These are phyloP conservation scores for Aporophyla lueneburgensis DNA, from an alignment of 2,888 invertebrate species.

Conservation along the genomic window DNA sequence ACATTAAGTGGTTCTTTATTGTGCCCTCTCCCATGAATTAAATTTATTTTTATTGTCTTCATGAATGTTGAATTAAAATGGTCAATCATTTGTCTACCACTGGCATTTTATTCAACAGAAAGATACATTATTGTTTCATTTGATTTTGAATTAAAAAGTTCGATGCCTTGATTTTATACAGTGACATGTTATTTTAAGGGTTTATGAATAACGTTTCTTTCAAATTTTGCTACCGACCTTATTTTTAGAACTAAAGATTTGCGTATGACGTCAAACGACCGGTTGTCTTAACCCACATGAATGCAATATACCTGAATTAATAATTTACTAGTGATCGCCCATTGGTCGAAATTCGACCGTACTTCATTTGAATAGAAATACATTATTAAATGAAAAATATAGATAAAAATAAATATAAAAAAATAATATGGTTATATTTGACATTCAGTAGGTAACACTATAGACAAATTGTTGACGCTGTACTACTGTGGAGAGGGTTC, in stretches of 20 bases:
- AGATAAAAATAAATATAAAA: no score
- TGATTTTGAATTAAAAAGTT: neutral
- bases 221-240: neutral
- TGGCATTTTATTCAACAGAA: neutral
- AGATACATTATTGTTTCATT: neutral
- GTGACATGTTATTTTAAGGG: neutral
- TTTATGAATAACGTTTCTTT: constrained; percentile 1
- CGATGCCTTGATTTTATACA: neutral
- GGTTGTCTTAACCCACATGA: constrained; percentile 29
- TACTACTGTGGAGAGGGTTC: no score
- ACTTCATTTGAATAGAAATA: no score
- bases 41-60: neutral
- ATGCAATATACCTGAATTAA: constrained; percentile 5
- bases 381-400: no score
- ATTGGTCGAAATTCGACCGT: no score
- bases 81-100: neutral
- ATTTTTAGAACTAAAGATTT: constrained; percentile 21
- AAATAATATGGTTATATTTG: no score
- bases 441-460: no score
- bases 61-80: neutral
- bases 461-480: no score
- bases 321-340: no score
- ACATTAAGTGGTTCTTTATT: neutral
- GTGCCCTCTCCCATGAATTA: neutral
- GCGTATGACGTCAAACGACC: constrained; percentile 41